phyloP scores from a whole-genome alignment of 2,888 invertebrate genomes.

The Rhodophaea formosa region DNA sequence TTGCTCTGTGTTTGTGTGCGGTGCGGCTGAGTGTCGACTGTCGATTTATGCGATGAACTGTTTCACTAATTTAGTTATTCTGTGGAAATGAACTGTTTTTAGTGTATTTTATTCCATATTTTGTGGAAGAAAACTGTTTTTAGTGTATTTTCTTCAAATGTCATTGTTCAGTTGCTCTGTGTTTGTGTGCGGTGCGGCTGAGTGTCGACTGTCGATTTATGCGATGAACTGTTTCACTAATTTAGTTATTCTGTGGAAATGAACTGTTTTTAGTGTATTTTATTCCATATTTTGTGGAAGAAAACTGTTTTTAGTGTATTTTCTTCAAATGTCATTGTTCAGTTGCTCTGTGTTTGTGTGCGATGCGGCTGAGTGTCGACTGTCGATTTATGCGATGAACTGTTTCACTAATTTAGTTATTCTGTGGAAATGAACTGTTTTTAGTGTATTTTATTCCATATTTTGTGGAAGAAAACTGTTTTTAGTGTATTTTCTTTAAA shows the following conservation, averaged over 20 bases:
- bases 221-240: neutral
- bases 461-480: too few relatives aligned
- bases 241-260: too few relatives aligned
- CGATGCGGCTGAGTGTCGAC: neutral
- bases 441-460: too few relatives aligned
- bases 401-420: neutral
- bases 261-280: too few relatives aligned
- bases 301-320: too few relatives aligned
- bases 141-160: too few relatives aligned
- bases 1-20: neutral
- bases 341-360: neutral
- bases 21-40: neutral
- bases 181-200: neutral
- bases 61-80: neutral
- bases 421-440: too few relatives aligned
- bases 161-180: constrained; percentile 2
- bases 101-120: too few relatives aligned
- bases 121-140: too few relatives aligned
- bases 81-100: too few relatives aligned
- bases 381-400: neutral
- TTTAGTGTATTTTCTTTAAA: too few relatives aligned
- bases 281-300: too few relatives aligned
- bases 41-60: neutral
- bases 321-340: constrained; percentile 11
- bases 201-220: neutral